phyloP scores from a whole-genome alignment of 1,140 invertebrate genomes.

The Hycleus phaleratus region DNA sequence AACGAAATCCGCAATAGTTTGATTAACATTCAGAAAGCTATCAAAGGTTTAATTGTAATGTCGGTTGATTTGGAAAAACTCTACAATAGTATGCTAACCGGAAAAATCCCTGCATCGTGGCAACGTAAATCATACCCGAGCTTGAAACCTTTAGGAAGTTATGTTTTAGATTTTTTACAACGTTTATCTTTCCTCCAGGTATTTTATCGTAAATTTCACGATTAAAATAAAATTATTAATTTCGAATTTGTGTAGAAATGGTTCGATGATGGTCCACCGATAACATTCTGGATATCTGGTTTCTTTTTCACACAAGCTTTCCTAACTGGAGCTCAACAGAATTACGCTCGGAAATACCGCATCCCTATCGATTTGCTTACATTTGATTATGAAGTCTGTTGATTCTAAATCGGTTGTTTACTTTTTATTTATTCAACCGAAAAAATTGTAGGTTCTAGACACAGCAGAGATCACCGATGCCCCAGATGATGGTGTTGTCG shows the following conservation, averaged over 20 bases:
- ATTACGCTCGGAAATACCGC: constrained; percentile 78
- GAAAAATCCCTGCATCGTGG: constrained; percentile 75
- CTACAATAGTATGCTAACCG: constrained; percentile 58
- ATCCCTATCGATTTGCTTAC: constrained; percentile 82
- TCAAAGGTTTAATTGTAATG: constrained; percentile 83
- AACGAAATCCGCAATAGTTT: constrained; percentile 58
- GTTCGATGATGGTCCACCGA: constrained; percentile 69
- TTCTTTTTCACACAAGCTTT: constrained; percentile 95
- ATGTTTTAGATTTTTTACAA: constrained; percentile 78
- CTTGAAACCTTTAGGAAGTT: constrained; percentile 82
- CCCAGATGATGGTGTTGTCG: constrained; percentile 53
- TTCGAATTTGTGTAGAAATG: constrained; percentile 50
- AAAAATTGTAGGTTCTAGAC: constrained; percentile 42
- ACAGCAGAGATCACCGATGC: neutral
- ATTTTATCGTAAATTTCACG: neutral
- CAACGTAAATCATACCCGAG: constrained; percentile 79
- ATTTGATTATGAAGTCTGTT: constrained; percentile 67
- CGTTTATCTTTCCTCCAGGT: constrained; percentile 76
- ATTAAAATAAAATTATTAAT: too few species aligned
- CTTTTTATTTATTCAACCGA: too few species aligned
- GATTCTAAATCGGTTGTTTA: too few species aligned
- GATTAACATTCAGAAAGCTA: constrained; percentile 66
- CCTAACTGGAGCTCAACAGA: constrained; percentile 85
- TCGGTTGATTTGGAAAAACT: constrained; percentile 71
- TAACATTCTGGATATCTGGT: constrained; percentile 85